Conservation (phyloP, 2,888 invertebrate species). For the Drosophila ustulata region DNA sequence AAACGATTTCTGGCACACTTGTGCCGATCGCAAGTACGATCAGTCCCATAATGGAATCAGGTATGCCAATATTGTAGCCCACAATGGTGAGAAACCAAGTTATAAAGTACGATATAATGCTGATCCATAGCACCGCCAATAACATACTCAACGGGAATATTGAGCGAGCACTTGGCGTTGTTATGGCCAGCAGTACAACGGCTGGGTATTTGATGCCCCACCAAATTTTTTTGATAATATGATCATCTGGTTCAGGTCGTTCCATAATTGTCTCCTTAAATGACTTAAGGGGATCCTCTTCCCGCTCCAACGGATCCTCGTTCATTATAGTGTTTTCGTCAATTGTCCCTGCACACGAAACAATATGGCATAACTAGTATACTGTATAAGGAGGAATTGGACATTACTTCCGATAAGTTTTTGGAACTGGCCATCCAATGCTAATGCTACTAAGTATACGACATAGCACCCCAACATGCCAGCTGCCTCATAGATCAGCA, state of each 20-base stretch:
- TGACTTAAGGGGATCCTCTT: constrained; percentile 90
- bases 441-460: constrained; percentile 27
- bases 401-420: constrained; percentile 26
- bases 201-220: constrained; percentile 56
- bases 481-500: constrained; percentile 21
- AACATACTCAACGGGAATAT: constrained; percentile 92
- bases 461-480: constrained; percentile 31
- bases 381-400: neutral
- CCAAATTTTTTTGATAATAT: constrained; percentile 32
- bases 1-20: constrained; percentile 96
- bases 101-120: constrained; percentile 93
- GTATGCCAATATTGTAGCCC: constrained; percentile 89
- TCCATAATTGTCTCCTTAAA: constrained; percentile 86
- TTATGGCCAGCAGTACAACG: constrained; percentile 86
- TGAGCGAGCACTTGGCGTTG: constrained; percentile 87
- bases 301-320: constrained; percentile 92
- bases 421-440: constrained; percentile 44
- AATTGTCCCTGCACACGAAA: constrained; percentile 17
- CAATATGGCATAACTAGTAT: neutral
- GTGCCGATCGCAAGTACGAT: constrained; percentile 96
- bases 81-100: constrained; percentile 98
- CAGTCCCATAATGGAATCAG: constrained; percentile 97
- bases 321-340: constrained; percentile 6
- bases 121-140: constrained; percentile 96
- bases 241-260: constrained; percentile 19